Percentiles rank a stretch among this genome's conserved stretches.
These are phyloP conservation scores for Neofelis nebulosa DNA, from an alignment of 2,113 vertebrate species.

Conservation along the genomic window DNA sequence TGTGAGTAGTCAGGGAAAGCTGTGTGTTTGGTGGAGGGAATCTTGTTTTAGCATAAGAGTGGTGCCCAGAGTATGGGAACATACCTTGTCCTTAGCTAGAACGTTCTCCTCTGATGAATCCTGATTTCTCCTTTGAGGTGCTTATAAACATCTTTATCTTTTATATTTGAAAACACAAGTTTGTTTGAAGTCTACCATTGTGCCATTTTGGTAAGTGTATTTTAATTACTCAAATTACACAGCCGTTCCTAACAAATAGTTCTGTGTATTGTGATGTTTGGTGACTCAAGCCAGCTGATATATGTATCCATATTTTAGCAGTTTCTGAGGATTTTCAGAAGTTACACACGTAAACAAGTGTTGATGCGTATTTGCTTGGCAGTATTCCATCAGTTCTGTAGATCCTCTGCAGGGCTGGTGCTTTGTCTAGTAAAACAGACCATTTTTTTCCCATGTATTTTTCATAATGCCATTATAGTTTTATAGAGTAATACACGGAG, in stretches of 20 bases:
- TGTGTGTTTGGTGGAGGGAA: background rate
- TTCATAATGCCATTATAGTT: background rate
- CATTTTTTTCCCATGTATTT: background rate
- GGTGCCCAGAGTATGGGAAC: background rate
- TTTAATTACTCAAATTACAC: conserved; percentile 58
- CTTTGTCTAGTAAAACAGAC: background rate
- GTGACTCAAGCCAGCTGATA: background rate
- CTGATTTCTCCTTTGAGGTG: background rate
- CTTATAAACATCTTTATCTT: background rate
- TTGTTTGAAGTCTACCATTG: conserved; percentile 40
- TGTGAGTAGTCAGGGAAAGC: background rate
- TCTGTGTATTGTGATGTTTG: background rate
- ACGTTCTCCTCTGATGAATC: background rate
- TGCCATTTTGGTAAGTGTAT: background rate
- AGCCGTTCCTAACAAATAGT: background rate
- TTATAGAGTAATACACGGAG: background rate
- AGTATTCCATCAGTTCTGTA: background rate
- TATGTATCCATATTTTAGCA: background rate
- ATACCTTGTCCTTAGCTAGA: background rate
- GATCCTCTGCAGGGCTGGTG: background rate
- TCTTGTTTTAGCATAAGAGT: background rate
- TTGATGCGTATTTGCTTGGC: background rate
- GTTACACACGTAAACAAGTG: background rate
- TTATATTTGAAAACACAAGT: conserved; percentile 34
- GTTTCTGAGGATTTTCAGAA: background rate